Evolutionary conservation across 1,140 invertebrate genomes (phyloP), one percentile per base, ranked within the genome.

Genomic region (Drosophila willistoni): DNA sequence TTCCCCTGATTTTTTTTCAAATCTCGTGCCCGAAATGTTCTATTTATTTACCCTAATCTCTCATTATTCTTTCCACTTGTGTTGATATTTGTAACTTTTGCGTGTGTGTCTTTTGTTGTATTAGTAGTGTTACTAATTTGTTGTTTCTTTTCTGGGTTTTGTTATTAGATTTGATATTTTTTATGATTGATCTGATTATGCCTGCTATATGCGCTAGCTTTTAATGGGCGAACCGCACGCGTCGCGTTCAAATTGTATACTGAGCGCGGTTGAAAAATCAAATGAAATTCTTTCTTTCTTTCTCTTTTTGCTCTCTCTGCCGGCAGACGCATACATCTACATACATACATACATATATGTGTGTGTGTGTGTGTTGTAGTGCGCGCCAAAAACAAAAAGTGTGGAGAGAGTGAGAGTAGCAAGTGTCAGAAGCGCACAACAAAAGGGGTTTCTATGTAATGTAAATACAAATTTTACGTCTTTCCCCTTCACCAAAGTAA

Each of bases 331-430:
- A 54, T 19, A 54, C n/a, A 36, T 64, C 3, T 25, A 33, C 14
- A 12, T 10, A 36, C 34, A 12, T 10, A 36, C 34, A 36, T 36
- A 36, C 62, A 71, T 61, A 56, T 57, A 61, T 62, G 39, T 22
- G 62, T 51, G 44, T 22, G 62, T 51, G 44, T 17, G 44, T 17
- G 9, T 44, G 75, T 73, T 84, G 76, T 74, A 81, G 69, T 79
- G 75, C 82, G 79, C 83, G 82, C 82, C 83, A 85, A 85, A 84
- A 85, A 13, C 44, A 72, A 72, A 81, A 74, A 65, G 65, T 13
- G 10, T 29, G 7, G 61, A 19, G 25, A 61, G 55, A 61, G 72
- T 51, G 54, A 64, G 72, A 67, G 56, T 41, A 54, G 63, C 29
- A 17, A n/a, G 25, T 34, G n/a, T 25, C 83, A 86, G 63, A 39